Conservation (phyloP, 1,140 invertebrate species). For the Calliopsis andreniformis region DNA sequence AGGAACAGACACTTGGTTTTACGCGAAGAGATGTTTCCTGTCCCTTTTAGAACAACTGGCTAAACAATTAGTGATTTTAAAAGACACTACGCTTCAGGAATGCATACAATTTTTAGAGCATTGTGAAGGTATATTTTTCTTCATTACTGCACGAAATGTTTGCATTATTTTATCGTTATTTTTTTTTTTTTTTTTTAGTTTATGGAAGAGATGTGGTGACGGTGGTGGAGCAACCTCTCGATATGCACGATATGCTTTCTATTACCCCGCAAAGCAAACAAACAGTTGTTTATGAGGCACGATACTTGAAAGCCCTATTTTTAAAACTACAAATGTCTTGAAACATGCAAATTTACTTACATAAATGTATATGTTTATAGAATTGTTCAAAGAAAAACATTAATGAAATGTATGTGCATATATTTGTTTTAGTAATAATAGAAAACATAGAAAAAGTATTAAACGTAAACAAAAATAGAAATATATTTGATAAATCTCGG, state of each 20-base stretch:
- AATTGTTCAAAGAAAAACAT: too few relatives aligned
- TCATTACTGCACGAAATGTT: constrained; percentile 1
- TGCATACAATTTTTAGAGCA: constrained; percentile 96
- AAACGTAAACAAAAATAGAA: too few relatives aligned
- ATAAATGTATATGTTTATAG: too few relatives aligned
- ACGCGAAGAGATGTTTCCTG: constrained; percentile 96
- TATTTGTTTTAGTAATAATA: too few relatives aligned
- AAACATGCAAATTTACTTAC: too few relatives aligned
- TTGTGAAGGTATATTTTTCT: constrained; percentile 85
- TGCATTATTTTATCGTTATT: constrained; percentile 6
- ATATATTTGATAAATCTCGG: too few relatives aligned
- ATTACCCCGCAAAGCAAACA: constrained; percentile 90
- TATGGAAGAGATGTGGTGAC: constrained; percentile 93
- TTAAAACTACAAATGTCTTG: constrained; percentile 86
- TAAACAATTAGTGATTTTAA: constrained; percentile 94
- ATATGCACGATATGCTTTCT: constrained; percentile 86
- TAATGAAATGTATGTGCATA: too few relatives aligned
- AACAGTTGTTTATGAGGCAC: constrained; percentile 95
- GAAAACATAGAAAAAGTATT: too few relatives aligned
- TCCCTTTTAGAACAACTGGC: constrained; percentile 96
- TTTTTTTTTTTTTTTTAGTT: constrained; percentile 82
- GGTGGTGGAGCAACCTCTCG: constrained; percentile 90
- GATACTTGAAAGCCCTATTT: constrained; percentile 92
- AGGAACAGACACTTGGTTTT: constrained; percentile 98
- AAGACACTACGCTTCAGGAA: constrained; percentile 94